Base-by-base conservation (phyloP, 2,797 vertebrate genomes). In the Hippoglossus hippoglossus region DNA sequence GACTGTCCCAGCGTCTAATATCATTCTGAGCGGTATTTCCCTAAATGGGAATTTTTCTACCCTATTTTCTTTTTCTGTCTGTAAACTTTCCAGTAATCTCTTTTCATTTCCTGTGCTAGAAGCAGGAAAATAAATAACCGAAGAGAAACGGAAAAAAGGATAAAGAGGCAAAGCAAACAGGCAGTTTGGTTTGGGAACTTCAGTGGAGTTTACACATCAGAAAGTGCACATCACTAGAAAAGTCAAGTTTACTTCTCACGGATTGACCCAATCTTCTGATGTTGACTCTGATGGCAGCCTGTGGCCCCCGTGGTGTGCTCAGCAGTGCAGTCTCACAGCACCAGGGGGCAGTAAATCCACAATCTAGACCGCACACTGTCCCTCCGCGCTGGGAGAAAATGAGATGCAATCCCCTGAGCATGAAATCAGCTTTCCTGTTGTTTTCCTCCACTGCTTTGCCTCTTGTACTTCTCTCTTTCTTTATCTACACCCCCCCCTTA, bases 391-490 rank as follows among this genome's bases (percentile, higher is more conserved):
- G 74, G 34, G 53, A 81, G 78, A 81, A 90, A 92, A 91, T 92
- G 79, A 92, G 87, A 92, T 86, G 87, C 91, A 91, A 90, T 90
- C 88, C 86, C 79, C 71, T 63, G 73, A 92, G 92, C 90, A 91
- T 92, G 90, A 91, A 93, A 93, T 93, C 90, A 90, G 88, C 88
- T 93, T 86, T 90, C 83, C 82, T 86, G 80, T 85, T 90, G 83
- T 91, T 92, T 91, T 62, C 79, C 78, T 84, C 69, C 51, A 15
- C 66, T 79, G 86, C 75, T 79, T 83, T 76, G 51, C 61, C 58
- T 87, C 67, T 82, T 77, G 51, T 79, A 63, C 72, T 50, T 75
- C 71, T 71, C 64, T 66, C 64, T 59, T 58, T 68, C 77, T 82
- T 63, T 67, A 53, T 56, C 70, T 55, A 19, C 18, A 7, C 13